Evolutionary conservation across 1,140 invertebrate species (phyloP), one percentile per base, ranked within the genome.

Genomic region (Tribolium castaneum): DNA sequence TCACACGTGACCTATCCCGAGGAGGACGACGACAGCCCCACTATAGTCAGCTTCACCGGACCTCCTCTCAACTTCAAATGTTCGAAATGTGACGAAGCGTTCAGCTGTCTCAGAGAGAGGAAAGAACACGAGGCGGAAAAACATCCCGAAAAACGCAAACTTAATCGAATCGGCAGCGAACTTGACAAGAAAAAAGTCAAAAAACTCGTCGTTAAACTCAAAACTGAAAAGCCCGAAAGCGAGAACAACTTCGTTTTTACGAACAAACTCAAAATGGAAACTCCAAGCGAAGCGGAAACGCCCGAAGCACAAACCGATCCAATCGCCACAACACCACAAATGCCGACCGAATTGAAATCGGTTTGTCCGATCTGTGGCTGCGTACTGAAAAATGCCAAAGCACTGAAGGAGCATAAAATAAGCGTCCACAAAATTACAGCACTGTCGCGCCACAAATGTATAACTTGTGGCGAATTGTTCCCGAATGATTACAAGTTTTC

Each of bases 101-200:
- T 93, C 80, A 88, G 90, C 12, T 91, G 91, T 30, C 88, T 91
- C 0, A 92, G 92, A 76, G 92, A 93, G 81, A 86, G 92, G 35
- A 86, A 92, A 45, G 88, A 92, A 13, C 92, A 94, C 81, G 89
- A 89, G 79, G 87, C 86, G 82, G 87, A 86, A 80, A 89, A 83
- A 82, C 91, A 85, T 80, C 5, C 34, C 25, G 35, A 80, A 14
- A 79, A 77, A 80, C 59, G 30, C n/a, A 75, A 77, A 34, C 14
- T 7, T 10, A 83, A 79, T 12, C 22, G 54, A 14, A 78, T 84
- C 3, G 80, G 79, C 14, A 39, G 59, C 12, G 78, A 83, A 25
- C 79, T 85, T 14, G 82, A 78, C 3, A 83, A 77, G 16, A 87
- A 83, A 54, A 84, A 78, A 73, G 80, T 83, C 2, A 85, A 83